phyloP scores from a whole-genome alignment of 2,888 invertebrate species.

The Tetanocera ferruginea region DNA sequence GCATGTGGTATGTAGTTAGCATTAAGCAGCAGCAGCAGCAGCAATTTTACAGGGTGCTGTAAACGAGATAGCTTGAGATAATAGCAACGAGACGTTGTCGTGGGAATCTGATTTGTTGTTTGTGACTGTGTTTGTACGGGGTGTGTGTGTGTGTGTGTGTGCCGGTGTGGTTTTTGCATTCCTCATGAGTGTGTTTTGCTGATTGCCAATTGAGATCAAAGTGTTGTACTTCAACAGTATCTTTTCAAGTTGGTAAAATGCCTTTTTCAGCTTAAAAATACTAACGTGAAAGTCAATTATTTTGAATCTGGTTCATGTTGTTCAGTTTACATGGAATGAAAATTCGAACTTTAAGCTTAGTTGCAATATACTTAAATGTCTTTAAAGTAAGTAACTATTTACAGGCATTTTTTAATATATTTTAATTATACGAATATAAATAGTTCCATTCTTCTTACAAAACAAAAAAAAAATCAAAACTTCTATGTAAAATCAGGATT shows the following conservation, averaged over 20 bases:
- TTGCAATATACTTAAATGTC: too few species aligned
- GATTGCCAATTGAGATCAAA: constrained; percentile 21
- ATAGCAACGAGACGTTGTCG: neutral
- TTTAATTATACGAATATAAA: too few species aligned
- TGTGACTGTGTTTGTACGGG: neutral
- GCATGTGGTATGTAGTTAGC: neutral
- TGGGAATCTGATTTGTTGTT: constrained; percentile 19
- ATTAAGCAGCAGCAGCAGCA: neutral
- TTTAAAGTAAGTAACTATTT: too few species aligned
- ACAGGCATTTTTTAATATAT: too few species aligned
- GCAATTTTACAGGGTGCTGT: neutral
- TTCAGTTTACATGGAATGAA: too few species aligned
- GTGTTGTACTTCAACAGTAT: neutral
- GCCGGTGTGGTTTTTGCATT: neutral
- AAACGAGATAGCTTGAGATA: too few species aligned
- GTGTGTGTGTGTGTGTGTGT: neutral
- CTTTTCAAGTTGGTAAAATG: neutral
- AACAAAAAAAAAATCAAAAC: too few species aligned
- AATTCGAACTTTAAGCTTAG: too few species aligned
- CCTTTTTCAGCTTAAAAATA: neutral
- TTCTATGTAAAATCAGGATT: too few species aligned
- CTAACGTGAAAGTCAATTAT: too few species aligned
- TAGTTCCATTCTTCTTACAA: too few species aligned
- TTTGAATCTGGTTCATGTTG: too few species aligned
- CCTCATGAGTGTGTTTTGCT: neutral